A percentile compares a stretch with the other conserved stretches of the same genome.
Conservation (phyloP, 1,140 invertebrate genomes). For the Choristoneura fumiferana region DNA sequence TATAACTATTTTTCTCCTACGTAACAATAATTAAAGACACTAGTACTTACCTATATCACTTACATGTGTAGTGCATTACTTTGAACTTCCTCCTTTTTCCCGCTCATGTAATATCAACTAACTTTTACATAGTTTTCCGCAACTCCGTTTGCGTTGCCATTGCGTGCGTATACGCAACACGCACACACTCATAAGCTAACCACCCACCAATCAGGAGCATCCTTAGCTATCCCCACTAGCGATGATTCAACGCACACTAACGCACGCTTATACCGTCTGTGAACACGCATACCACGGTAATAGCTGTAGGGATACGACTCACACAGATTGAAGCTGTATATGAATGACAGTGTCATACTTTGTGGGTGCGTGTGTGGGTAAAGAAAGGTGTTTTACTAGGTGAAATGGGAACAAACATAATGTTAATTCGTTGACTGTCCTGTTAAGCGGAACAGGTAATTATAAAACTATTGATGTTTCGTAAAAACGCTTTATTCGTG, state of each 20-base stretch:
- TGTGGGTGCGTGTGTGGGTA: conserved; percentile 56
- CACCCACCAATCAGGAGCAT: conserved; percentile 22
- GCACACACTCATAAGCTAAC: conserved; percentile 32
- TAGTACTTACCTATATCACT: conserved; percentile 1
- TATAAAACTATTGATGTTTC: conserved; percentile 22
- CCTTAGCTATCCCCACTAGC: conserved; percentile 31
- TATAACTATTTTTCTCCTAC: too few relatives aligned
- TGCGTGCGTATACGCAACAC: conserved; percentile 72
- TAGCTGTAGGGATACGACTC: background rate
- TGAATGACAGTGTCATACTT: conserved; percentile 25
- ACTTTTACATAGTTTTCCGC: conserved; percentile 24
- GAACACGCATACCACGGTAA: background rate
- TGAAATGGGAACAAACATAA: conserved; percentile 66
- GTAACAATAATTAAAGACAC: too few relatives aligned
- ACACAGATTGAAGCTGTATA: conserved; percentile 4
- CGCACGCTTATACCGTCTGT: conserved; percentile 28
- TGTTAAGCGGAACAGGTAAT: too few relatives aligned
- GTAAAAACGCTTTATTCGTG: conserved; percentile 8
- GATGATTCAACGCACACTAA: conserved; percentile 38
- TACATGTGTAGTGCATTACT: background rate
- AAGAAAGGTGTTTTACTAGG: conserved; percentile 73
- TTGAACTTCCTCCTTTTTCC: conserved; percentile 5
- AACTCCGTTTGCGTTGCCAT: conserved; percentile 65
- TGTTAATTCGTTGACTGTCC: conserved; percentile 38
- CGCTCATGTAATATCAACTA: conserved; percentile 16